A percentile compares a stretch with the other conserved stretches of the same genome.
These are phyloP conservation scores for Nemurella pictetii DNA, from an alignment of 2,888 invertebrate genomes.

Conservation along the genomic window DNA sequence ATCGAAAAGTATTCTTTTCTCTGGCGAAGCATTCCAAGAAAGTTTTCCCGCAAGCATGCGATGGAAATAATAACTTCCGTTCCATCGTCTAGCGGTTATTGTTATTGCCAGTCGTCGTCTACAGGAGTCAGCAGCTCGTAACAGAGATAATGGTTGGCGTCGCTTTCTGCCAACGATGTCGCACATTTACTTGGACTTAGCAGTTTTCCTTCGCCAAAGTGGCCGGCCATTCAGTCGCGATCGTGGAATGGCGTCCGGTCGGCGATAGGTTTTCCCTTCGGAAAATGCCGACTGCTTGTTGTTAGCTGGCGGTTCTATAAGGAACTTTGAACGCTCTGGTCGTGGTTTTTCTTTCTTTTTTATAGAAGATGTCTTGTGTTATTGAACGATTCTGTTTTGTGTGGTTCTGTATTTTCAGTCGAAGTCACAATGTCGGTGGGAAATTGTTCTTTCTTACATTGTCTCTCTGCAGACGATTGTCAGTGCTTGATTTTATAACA, in stretches of 20 bases:
- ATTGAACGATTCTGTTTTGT: too few relatives aligned
- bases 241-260: not conserved
- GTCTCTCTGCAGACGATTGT: too few relatives aligned
- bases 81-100: not conserved
- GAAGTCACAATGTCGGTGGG: too few relatives aligned
- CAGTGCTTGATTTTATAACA: too few relatives aligned
- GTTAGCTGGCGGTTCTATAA: not conserved
- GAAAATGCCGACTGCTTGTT: not conserved
- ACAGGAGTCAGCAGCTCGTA: not conserved
- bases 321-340: not conserved
- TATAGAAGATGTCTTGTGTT: too few relatives aligned
- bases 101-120: not conserved
- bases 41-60: not conserved
- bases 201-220: slow-evolving; percentile 11
- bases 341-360: not conserved
- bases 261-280: not conserved
- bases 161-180: not conserved
- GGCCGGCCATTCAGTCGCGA: slow-evolving; percentile 15
- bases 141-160: not conserved
- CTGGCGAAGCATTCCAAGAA: not conserved
- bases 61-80: not conserved
- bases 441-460: too few relatives aligned
- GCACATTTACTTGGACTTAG: slow-evolving; percentile 24
- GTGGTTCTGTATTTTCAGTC: too few relatives aligned
- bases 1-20: not conserved